phyloP scores from a whole-genome alignment of 2,797 vertebrate genomes.

The Oceanodroma leucorhoa region DNA sequence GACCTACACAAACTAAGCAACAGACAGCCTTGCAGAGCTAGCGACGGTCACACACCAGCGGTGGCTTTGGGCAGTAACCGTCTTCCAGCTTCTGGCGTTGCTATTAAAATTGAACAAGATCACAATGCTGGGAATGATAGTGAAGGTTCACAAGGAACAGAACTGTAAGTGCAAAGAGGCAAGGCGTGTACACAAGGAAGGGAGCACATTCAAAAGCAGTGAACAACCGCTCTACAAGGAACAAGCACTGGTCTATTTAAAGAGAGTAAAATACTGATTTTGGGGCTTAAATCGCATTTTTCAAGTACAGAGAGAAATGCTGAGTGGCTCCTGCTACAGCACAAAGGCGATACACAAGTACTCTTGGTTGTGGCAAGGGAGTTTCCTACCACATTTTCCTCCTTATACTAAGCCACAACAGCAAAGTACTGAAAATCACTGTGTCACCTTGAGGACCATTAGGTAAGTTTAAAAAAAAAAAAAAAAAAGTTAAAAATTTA shows the following conservation, averaged over 20 bases:
- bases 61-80: accelerated
- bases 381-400: background rate
- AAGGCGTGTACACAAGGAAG: background rate
- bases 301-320: background rate
- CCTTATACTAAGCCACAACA: background rate
- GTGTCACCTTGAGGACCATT: background rate
- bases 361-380: background rate
- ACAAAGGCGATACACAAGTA: background rate
- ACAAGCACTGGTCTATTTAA: background rate
- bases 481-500: background rate
- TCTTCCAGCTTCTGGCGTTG: background rate
- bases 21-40: accelerated
- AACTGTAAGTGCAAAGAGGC: background rate
- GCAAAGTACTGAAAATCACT: background rate
- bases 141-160: background rate
- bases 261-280: background rate
- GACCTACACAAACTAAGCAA: background rate
- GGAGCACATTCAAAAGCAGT: background rate
- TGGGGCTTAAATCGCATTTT: background rate
- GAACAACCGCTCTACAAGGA: background rate
- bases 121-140: background rate
- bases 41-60: accelerated
- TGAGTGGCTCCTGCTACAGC: background rate
- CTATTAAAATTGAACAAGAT: accelerated
- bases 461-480: background rate